Base-by-base conservation (phyloP, 2,888 invertebrate species). In the Diabrotica balteata region DNA sequence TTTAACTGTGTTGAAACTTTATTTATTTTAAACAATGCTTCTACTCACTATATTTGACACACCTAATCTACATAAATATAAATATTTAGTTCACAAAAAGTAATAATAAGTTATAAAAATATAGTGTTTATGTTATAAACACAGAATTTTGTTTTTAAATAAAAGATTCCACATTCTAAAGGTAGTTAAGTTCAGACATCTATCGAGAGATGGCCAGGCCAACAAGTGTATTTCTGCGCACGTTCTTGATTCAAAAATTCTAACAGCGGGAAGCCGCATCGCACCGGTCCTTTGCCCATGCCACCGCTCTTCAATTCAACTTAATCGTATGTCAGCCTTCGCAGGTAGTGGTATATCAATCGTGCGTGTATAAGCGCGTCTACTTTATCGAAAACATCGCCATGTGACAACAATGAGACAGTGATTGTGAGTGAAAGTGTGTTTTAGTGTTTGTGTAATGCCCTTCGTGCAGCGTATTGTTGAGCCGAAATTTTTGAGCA, bases 381-480 rank as follows among this genome's bases (percentile, higher is more conserved):
- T 53, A 32, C 47, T 45, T 32, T 52, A 64, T 59, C 63, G 59
- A 66, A 61, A 57, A 60, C 52, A 59, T 53, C 67, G 54, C 46
- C 55, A 71, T 71, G 71, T 67, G 71, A 69, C 64, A 67, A n/a
- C 62, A 60, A 55, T 52, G 52, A 52, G 49, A 46, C 46, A 50
- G 59, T 51, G 69, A 66, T 59, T 59, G 70, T 68, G 70, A 59
- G 70, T 68, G 70, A 62, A 17, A 63, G 70, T 68, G 68, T 53
- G 60, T 52, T 54, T 42, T 43, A 51, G 66, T 61, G 60, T 50
- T 61, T 62, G 69, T 61, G 71, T 61, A 55, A 95, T 95, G 95
- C 95, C 95, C 85, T 95, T 95, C 87, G 90, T 94, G 82, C 91
- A 93, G 83, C 90, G 94, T 79, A 90, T 90, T 80, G 90, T 95